Base-by-base conservation (phyloP, 2,888 invertebrate species). In the Bruchidius siliquastri region DNA sequence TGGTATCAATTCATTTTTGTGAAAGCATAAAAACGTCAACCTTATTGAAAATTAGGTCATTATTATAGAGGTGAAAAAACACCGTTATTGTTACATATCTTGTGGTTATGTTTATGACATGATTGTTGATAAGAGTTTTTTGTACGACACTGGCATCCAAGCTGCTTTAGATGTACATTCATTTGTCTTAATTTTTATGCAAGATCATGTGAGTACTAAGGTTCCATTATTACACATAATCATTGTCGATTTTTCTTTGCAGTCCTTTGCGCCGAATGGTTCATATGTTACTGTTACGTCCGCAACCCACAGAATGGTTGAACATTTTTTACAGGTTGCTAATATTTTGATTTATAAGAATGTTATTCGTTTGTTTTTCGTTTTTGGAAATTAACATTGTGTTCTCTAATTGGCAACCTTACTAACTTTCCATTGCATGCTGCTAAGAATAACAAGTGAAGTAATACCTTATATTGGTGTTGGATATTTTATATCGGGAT, bases 201-300 rank as follows among this genome's bases (percentile, higher is more conserved):
- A 30, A 30, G 3, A 30, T 30, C 8, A 30, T 30, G 30, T 49
- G 18, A 4, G 18, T 49, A 49, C 3, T 49, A 26, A 26, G 26
- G 49, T 49, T 13, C 13, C 8, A 49, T 49, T 49, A 49, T 49
- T 49, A 49, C 49, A 49, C 49, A 49, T 49, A 49, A 49, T 49
- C 49, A 49, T 49, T 1, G 49, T 49, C 49, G 6, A 20, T 68
- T 82, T 82, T 85, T 85, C 85, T 88, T 89, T 89, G 83, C 89
- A 90, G 90, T 88, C 89, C 89, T 81, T 88, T 91, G 84, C 89
- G 89, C 83, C 89, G 90, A 84, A 88, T 90, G 88, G 90, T 90
- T 86, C 90, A 91, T 87, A 88, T 90, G 88, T 88, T 91, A 86
- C 88, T 90, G 85, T 87, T 90, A 85, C 88, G 89, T 82, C 89